Evolutionary conservation across 2,113 vertebrate genomes (phyloP).

Genomic region (Sceloporus tristichus): DNA sequence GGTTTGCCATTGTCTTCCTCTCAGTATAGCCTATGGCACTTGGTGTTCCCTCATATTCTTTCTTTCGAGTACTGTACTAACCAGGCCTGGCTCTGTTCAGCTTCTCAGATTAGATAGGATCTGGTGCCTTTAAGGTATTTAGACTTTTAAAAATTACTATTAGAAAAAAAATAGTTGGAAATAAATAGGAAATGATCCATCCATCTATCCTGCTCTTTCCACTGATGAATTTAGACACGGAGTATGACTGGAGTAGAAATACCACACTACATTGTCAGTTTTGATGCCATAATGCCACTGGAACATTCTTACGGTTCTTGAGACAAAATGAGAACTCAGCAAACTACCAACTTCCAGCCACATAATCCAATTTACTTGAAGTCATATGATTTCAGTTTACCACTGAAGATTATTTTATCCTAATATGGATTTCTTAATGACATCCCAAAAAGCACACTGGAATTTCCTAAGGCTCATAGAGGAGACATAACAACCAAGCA

Average conservation of each 20-base stretch:
- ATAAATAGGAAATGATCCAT: neutral
- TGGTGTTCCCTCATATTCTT: too few species aligned
- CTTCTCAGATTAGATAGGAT: too few species aligned
- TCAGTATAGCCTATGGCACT: too few species aligned
- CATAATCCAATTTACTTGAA: neutral
- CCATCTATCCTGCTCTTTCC: neutral
- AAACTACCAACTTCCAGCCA: neutral
- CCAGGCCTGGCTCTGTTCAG: too few species aligned
- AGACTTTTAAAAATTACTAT: neutral
- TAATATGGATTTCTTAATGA: conserved; percentile 6
- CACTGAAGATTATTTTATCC: neutral
- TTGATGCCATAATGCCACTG: neutral
- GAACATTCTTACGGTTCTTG: neutral
- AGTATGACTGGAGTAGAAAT: neutral
- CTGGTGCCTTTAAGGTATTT: too few species aligned
- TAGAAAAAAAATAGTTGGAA: neutral
- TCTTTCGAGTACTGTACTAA: too few species aligned
- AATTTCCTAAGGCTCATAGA: neutral
- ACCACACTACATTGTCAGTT: neutral
- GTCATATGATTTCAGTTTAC: neutral
- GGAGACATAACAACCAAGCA: too few species aligned
- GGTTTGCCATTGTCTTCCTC: too few species aligned
- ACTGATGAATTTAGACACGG: neutral
- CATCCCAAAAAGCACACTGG: neutral
- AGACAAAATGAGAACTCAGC: neutral